Conservation (phyloP, 1,140 invertebrate genomes). For the Cyclargus thomasi region DNA sequence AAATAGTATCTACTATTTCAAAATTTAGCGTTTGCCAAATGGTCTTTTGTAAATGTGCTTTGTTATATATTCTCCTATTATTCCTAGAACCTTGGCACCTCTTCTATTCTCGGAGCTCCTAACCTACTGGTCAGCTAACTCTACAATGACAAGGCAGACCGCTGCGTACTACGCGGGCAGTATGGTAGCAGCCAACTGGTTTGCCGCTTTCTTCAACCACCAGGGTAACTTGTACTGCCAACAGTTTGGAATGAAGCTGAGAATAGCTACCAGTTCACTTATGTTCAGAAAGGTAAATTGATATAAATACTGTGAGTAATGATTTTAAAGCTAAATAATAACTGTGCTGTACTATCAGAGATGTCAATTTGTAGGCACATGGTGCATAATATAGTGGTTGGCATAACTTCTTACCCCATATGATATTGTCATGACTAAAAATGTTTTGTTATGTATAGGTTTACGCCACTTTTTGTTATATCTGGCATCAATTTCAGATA, state of each 20-base stretch:
- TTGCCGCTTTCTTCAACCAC: conserved; percentile 6
- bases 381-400: too few species aligned
- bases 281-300: conserved; percentile 78
- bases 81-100: conserved; percentile 52
- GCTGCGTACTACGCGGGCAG: conserved; percentile 46
- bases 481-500: conserved; percentile 55
- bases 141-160: conserved; percentile 29
- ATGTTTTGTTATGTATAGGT: too few species aligned
- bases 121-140: conserved; percentile 58
- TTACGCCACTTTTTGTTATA: neutral
- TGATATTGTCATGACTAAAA: too few species aligned
- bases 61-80: neutral
- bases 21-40: too few species aligned
- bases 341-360: too few species aligned
- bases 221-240: conserved; percentile 36
- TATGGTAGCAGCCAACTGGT: conserved; percentile 44
- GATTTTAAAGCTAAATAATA: too few species aligned
- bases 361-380: too few species aligned
- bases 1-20: too few species aligned
- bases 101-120: conserved; percentile 73
- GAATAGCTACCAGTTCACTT: conserved; percentile 75
- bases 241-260: conserved; percentile 75
- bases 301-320: too few species aligned
- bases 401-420: too few species aligned
- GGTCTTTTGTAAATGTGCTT: too few species aligned